A percentile compares a stretch with the other conserved stretches of the same genome.
Evolutionary conservation across 2,797 vertebrate genomes (phyloP).

Genomic region (Pipistrellus pygmaeus): DNA sequence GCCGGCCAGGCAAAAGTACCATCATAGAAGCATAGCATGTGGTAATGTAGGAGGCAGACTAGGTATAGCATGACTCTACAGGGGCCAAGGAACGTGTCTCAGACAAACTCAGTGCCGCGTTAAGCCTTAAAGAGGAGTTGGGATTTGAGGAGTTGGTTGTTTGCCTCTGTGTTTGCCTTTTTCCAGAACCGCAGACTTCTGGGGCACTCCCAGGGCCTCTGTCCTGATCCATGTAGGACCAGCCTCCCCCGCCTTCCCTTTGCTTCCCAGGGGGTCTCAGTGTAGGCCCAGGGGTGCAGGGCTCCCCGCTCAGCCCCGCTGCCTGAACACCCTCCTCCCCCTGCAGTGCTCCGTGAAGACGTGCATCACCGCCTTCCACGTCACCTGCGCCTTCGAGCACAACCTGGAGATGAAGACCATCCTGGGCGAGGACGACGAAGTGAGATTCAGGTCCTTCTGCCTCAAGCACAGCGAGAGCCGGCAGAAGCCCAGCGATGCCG

Average conservation of each 20-base stretch:
- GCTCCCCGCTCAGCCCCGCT: too few species aligned
- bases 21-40: slow-evolving; percentile 21
- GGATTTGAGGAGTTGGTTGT: not conserved
- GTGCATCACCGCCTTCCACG: slow-evolving; percentile 98
- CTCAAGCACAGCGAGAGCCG: slow-evolving; percentile 98
- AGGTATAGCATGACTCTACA: slow-evolving; percentile 22
- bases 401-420: slow-evolving; percentile 99
- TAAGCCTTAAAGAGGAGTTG: slow-evolving; percentile 48
- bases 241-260: too few species aligned
- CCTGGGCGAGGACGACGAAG: slow-evolving; percentile 97
- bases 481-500: slow-evolving; percentile 75
- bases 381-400: slow-evolving; percentile 99
- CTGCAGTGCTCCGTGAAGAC: slow-evolving; percentile 97
- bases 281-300: too few species aligned
- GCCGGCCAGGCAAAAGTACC: too few species aligned
- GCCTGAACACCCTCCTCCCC: slow-evolving; percentile 37
- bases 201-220: too few species aligned
- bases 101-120: slow-evolving; percentile 44
- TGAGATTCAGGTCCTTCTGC: slow-evolving; percentile 98
- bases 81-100: not conserved
- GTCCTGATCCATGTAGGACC: too few species aligned
- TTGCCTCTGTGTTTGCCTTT: too few species aligned
- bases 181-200: too few species aligned
- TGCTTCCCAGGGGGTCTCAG: too few species aligned
- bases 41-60: not conserved